A percentile compares a stretch with the other conserved stretches of the same genome.
phyloP scores from a whole-genome alignment of 2,888 invertebrate genomes.

The Philopedon plagiatum region DNA sequence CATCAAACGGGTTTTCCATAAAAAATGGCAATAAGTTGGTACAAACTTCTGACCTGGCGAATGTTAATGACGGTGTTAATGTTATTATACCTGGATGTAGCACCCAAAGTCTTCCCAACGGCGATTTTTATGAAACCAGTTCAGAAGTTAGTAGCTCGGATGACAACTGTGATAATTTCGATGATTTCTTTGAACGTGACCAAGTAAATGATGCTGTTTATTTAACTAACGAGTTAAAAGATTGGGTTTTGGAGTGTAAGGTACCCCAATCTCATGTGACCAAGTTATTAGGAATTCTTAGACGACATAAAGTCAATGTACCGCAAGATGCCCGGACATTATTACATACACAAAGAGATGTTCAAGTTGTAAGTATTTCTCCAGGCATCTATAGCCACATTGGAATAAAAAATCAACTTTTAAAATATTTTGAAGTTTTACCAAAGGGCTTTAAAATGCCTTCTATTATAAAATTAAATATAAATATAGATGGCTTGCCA shows the following conservation, averaged over 20 bases:
- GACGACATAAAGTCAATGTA: conserved; percentile 14
- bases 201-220: neutral
- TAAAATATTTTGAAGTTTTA: conserved; percentile 39
- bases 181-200: neutral
- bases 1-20: neutral
- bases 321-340: conserved; percentile 36
- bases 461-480: conserved; percentile 37
- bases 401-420: conserved; percentile 41
- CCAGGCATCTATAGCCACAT: conserved; percentile 50
- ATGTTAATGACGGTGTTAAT: neutral
- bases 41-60: neutral
- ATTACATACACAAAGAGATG: conserved; percentile 21
- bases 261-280: neutral
- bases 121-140: neutral
- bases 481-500: conserved; percentile 55
- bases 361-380: conserved; percentile 6
- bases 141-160: neutral
- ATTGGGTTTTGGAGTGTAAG: conserved; percentile 7
- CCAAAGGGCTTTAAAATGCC: conserved; percentile 26
- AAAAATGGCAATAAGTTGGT: neutral
- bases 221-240: conserved; percentile 11
- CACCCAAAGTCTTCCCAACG: neutral
- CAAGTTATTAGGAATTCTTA: conserved; percentile 10
- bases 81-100: neutral
- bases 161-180: neutral